Base-by-base conservation (phyloP, 2,888 invertebrate species). In the Cheilosia grossa region DNA sequence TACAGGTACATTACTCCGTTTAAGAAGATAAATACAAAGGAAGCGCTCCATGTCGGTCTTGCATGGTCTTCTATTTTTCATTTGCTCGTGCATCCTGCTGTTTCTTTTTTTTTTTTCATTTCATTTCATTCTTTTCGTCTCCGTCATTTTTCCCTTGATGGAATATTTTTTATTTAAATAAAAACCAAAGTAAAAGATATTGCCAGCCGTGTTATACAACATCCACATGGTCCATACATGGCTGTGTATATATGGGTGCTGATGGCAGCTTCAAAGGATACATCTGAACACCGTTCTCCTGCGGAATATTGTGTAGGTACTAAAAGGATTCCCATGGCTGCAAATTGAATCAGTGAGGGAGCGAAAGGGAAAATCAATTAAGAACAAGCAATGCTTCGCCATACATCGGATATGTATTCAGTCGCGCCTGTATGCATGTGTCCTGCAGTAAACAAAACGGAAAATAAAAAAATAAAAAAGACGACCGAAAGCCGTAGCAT, bases 111-210 rank as follows among this genome's bases (percentile, higher is more conserved):
- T n/a, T 10, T 9, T 19, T 64, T 40, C 2, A 33, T 10, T 33
- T 42, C 47, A 42, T 15, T 51, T 47, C 58, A 64, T 44, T 59
- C n/a, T 10, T 30, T 27, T 40, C 66, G 30, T 47, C 33, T 30
- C 63, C 64, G 51, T 63, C 33, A 27, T 61, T 61, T 49, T 63
- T 63, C 49, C 51, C 67, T 64, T 72, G 75, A 75, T 72, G 80
- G 53, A 75, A 70, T 56, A 75, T 85, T 69, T 82, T 81, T 67
- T 77, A 81, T 81, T 85, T 81, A 85, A 85, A 85, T 85, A 81
- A 85, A 85, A 81, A 85, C 85, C 81, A 85, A 81, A 81, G 85
- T 81, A 63, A 85, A 85, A 85, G 70, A 81, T 77, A 73, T 72
- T 72, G 77, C 79, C 85, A 21, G 15, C 56, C 67, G 61, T 72